Conservation (phyloP, 2,797 vertebrate species). For the Sebastiscus albofasciatus region DNA sequence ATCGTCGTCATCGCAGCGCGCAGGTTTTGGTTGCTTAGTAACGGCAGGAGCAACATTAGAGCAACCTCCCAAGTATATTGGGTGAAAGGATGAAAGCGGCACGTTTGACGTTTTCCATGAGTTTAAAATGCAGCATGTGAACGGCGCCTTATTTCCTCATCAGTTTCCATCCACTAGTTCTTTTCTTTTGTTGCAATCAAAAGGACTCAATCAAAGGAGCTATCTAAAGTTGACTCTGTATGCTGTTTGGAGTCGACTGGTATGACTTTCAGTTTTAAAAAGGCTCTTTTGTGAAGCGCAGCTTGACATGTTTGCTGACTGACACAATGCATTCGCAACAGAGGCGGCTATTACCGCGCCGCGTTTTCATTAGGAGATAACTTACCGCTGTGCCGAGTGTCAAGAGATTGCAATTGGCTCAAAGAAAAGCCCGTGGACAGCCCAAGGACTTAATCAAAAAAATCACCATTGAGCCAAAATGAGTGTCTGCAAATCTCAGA, state of each 20-base stretch:
- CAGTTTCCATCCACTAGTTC: neutral
- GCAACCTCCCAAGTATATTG: no score
- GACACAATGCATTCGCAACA: slow-evolving; percentile 5
- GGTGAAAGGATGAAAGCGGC: no score
- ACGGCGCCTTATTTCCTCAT: no score
- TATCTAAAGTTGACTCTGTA: neutral
- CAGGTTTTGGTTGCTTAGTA: no score
- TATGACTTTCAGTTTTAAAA: neutral
- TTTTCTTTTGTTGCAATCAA: neutral
- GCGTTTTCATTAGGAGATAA: slow-evolving; percentile 36
- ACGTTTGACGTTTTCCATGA: no score
- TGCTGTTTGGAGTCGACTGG: neutral
- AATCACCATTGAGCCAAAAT: slow-evolving; percentile 33
- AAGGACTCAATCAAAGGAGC: neutral
- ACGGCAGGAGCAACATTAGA: no score
- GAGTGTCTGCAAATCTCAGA: slow-evolving; percentile 24
- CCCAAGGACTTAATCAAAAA: slow-evolving; percentile 36
- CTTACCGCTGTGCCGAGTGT: slow-evolving; percentile 11
- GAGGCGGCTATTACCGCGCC: slow-evolving; percentile 11
- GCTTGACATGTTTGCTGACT: slow-evolving; percentile 6
- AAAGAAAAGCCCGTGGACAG: slow-evolving; percentile 23
- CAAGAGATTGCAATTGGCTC: slow-evolving; percentile 30
- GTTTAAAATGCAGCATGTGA: no score
- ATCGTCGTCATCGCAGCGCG: no score
- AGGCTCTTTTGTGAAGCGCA: neutral